Evolutionary conservation across 2,113 vertebrate species (phyloP).

Genomic region (Megaleporinus macrocephalus): DNA sequence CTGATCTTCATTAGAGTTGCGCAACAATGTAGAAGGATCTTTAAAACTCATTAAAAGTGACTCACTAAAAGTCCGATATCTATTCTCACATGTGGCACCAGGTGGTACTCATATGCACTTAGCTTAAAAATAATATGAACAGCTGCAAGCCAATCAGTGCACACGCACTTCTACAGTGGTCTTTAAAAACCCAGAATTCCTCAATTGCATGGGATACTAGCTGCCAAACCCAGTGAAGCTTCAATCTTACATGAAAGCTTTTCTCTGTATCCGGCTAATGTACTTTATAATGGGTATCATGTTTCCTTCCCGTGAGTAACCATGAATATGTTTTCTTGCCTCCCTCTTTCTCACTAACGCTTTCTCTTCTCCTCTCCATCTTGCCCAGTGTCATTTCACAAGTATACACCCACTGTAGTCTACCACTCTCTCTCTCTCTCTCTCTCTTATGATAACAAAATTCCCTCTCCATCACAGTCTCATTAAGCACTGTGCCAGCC

Average conservation of each 20-base stretch:
- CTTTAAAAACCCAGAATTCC: too few species aligned
- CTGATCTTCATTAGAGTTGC: conserved; percentile 70
- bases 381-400: neutral
- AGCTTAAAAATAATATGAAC: too few species aligned
- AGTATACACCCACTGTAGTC: neutral
- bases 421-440: neutral
- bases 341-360: neutral
- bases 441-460: neutral
- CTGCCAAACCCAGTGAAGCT: neutral
- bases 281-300: conserved; percentile 41
- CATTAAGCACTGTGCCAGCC: neutral
- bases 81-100: conserved; percentile 39
- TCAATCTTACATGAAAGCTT: conserved; percentile 33
- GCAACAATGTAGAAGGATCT: too few species aligned
- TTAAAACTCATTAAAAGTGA: conserved; percentile 64
- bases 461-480: neutral
- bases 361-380: neutral
- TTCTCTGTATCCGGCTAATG: conserved; percentile 15
- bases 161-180: too few species aligned
- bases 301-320: conserved; percentile 25
- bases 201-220: neutral
- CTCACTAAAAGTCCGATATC: too few species aligned
- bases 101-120: conserved; percentile 82
- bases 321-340: conserved; percentile 1
- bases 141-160: conserved; percentile 93